Evolutionary conservation across 1,140 invertebrate genomes (phyloP).

Genomic region (Bacillus rossius): DNA sequence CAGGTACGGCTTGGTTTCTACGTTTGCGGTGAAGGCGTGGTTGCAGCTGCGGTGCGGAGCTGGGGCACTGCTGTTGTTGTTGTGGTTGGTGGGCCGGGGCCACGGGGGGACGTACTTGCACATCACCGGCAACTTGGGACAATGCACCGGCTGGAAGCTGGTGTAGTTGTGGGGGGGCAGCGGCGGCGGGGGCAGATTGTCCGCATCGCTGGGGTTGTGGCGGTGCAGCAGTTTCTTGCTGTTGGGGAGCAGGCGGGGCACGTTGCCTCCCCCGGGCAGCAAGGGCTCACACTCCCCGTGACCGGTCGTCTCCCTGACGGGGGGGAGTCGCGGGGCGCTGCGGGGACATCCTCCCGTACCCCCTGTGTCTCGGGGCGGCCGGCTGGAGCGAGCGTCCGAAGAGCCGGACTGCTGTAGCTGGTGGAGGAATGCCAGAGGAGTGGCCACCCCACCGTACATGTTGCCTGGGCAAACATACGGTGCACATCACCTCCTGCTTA

Average conservation of each 20-base stretch:
- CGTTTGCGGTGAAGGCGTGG: constrained; percentile 15
- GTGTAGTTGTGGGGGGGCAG: constrained; percentile 47
- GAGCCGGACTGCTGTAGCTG: constrained; percentile 40
- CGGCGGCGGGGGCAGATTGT: constrained; percentile 45
- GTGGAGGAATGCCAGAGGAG: constrained; percentile 59
- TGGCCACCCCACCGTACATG: constrained; percentile 61
- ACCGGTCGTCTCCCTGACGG: constrained; percentile 30
- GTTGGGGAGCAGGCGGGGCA: constrained; percentile 3
- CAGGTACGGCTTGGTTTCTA: constrained; percentile 43
- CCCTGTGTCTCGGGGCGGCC: constrained; percentile 15
- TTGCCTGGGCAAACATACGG: constrained; percentile 30
- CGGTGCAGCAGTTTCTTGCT: neutral
- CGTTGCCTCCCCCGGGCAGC: constrained; percentile 41
- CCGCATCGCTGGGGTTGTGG: constrained; percentile 23
- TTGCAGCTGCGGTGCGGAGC: constrained; percentile 5
- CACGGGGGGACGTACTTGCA: neutral
- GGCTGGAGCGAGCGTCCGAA: too few relatives aligned
- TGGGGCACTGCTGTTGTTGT: neutral
- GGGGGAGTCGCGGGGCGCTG: neutral
- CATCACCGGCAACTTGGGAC: constrained; percentile 21
- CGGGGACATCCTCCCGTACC: neutral
- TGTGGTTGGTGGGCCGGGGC: neutral
- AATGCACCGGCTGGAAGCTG: constrained; percentile 25
- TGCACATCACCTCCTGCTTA: too few relatives aligned
- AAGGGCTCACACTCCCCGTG: constrained; percentile 60